Evolutionary conservation across 1,140 invertebrate genomes (phyloP).

Genomic region (Vollenhovia emeryi): DNA sequence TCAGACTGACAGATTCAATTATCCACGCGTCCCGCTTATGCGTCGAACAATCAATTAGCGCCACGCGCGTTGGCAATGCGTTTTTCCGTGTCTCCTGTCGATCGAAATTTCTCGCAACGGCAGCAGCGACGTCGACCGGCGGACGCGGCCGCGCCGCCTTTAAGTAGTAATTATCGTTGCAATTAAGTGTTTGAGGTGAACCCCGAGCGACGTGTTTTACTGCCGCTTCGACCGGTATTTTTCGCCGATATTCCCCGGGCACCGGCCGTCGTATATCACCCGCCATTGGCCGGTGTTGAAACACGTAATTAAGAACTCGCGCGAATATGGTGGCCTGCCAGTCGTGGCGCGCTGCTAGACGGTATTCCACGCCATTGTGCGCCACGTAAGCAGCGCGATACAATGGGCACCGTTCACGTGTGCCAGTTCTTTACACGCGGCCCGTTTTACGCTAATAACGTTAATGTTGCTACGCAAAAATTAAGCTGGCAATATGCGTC

Average conservation of each 20-base stretch:
- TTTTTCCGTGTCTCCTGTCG: constrained; percentile 36
- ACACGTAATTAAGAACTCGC: constrained; percentile 75
- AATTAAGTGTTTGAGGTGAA: constrained; percentile 64
- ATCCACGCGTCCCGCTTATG: constrained; percentile 13
- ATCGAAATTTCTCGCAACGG: constrained; percentile 18
- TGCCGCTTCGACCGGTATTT: constrained; percentile 60
- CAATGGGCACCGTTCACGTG: constrained; percentile 64
- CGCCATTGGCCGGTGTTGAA: constrained; percentile 65
- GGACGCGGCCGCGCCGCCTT: not conserved
- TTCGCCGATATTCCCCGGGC: constrained; percentile 60
- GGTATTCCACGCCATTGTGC: constrained; percentile 63
- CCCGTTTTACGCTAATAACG: constrained; percentile 65
- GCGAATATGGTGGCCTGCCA: constrained; percentile 73
- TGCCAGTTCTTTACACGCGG: constrained; percentile 43
- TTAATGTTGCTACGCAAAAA: constrained; percentile 62
- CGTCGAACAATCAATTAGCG: constrained; percentile 42
- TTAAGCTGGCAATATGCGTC: not conserved
- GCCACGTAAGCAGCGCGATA: constrained; percentile 47
- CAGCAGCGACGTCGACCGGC: not conserved
- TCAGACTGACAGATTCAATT: constrained; percentile 43
- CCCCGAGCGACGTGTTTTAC: constrained; percentile 60
- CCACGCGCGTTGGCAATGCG: not conserved
- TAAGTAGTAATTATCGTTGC: constrained; percentile 61
- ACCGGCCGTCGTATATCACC: constrained; percentile 64
- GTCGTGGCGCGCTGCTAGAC: constrained; percentile 53